These are phyloP conservation scores for Drosophila equinoxialis DNA, from an alignment of 1,140 invertebrate species.

Conservation along the genomic window DNA sequence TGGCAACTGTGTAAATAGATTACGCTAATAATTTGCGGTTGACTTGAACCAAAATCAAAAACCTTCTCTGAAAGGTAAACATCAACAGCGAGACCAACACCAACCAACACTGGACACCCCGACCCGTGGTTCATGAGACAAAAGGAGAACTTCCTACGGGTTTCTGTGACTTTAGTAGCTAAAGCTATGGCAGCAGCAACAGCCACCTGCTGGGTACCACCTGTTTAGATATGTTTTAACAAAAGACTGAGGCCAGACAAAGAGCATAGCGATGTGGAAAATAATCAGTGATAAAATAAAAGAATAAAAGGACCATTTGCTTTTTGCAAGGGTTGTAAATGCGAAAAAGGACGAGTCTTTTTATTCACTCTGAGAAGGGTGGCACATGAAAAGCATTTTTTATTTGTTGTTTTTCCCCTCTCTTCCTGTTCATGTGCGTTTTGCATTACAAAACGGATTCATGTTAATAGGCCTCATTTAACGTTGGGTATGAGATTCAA, in stretches of 20 bases:
- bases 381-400: slow-evolving; percentile 59
- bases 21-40: slow-evolving; percentile 64
- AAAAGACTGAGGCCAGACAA: slow-evolving; percentile 63
- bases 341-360: slow-evolving; percentile 7
- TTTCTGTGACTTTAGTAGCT: slow-evolving; percentile 29
- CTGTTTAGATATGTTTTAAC: slow-evolving; percentile 74
- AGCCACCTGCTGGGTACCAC: slow-evolving; percentile 76
- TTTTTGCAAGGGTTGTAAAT: slow-evolving; percentile 23
- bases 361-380: slow-evolving; percentile 22
- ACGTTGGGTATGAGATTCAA: slow-evolving; percentile 30
- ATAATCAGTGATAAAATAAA: slow-evolving; percentile 80
- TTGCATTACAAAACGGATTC: slow-evolving; percentile 46
- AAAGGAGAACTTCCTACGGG: slow-evolving; percentile 33
- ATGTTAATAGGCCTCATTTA: slow-evolving; percentile 79
- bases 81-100: slow-evolving; percentile 32
- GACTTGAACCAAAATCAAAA: slow-evolving; percentile 53
- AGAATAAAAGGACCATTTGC: slow-evolving; percentile 56
- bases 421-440: neutral
- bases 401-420: neutral
- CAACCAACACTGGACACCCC: slow-evolving; percentile 1
- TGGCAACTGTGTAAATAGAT: neutral
- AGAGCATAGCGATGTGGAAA: slow-evolving; percentile 77
- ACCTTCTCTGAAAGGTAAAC: slow-evolving; percentile 70
- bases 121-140: slow-evolving; percentile 26
- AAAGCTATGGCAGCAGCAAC: slow-evolving; percentile 15